Evolutionary conservation across 2,797 vertebrate genomes (phyloP).

Genomic region (Clarias fuscus): DNA sequence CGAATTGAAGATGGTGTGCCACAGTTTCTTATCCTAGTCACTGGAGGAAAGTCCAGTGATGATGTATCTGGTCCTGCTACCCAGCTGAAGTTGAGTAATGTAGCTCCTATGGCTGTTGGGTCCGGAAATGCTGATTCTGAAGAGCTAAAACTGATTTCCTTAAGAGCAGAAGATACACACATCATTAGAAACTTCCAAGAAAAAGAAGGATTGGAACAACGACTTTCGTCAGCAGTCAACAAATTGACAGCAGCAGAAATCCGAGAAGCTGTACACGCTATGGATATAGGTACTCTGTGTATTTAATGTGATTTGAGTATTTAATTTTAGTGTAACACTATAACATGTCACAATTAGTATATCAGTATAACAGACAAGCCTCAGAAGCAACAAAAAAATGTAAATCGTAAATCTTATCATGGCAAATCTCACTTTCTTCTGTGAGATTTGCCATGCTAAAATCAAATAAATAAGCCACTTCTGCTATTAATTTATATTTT

Average conservation of each 20-base stretch:
- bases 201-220: constrained; percentile 79
- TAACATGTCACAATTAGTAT: background rate
- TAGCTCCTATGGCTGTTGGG: constrained; percentile 85
- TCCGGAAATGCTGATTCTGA: constrained; percentile 75
- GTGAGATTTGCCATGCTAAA: background rate
- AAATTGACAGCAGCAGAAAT: constrained; percentile 74
- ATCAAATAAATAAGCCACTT: background rate
- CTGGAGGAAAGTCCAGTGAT: constrained; percentile 82
- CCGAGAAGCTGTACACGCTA: constrained; percentile 5
- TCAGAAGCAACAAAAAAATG: background rate
- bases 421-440: background rate
- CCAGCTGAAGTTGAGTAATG: constrained; percentile 79
- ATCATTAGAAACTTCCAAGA: constrained; percentile 82
- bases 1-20: constrained; percentile 91
- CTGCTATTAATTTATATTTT: background rate
- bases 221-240: constrained; percentile 79
- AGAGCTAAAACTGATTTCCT: constrained; percentile 83
- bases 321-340: background rate
- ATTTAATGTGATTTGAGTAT: background rate
- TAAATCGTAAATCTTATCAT: no score
- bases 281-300: constrained; percentile 61
- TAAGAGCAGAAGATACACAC: constrained; percentile 81
- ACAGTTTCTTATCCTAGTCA: constrained; percentile 89
- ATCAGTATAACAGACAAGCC: background rate
- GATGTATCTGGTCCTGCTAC: constrained; percentile 78